Percentiles rank a stretch among this genome's conserved stretches.
These are phyloP conservation scores for Heliconius congener DNA, from an alignment of 1,140 invertebrate genomes.

Conservation along the genomic window DNA sequence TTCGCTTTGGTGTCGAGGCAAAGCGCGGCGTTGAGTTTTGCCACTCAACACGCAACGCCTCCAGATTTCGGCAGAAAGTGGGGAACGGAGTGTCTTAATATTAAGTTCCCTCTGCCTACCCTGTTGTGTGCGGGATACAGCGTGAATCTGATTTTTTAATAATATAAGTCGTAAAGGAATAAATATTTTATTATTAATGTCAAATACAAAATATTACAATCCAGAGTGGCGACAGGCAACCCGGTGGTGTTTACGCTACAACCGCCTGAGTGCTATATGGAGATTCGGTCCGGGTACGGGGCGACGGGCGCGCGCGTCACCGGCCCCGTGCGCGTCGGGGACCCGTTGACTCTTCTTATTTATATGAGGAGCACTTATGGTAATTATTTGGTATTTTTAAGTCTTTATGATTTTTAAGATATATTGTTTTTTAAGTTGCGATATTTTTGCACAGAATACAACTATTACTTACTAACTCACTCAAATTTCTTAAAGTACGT, in stretches of 20 bases:
- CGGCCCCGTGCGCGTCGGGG: conserved; percentile 94
- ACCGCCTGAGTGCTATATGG: conserved; percentile 97
- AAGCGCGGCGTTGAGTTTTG: too few species aligned
- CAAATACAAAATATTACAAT: background rate
- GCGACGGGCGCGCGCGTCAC: conserved; percentile 91
- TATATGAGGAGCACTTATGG: conserved; percentile 97
- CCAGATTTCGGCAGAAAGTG: too few species aligned
- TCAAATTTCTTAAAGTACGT: too few species aligned
- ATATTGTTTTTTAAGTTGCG: background rate
- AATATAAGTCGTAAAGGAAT: too few species aligned
- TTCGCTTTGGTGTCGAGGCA: too few species aligned
- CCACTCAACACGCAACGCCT: too few species aligned
- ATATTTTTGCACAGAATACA: background rate
- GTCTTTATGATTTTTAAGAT: too few species aligned
- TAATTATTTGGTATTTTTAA: conserved; percentile 59
- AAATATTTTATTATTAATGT: background rate
- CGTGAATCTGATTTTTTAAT: too few species aligned
- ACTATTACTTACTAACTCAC: too few species aligned
- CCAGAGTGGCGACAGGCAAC: conserved; percentile 94
- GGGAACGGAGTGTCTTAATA: too few species aligned
- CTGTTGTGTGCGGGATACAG: too few species aligned
- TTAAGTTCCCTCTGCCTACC: too few species aligned
- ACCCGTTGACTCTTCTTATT: conserved; percentile 94
- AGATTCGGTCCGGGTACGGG: conserved; percentile 94
- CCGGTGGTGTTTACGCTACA: conserved; percentile 96